phyloP scores from a whole-genome alignment of 1,140 invertebrate genomes.

The Calephelis nemesis region DNA sequence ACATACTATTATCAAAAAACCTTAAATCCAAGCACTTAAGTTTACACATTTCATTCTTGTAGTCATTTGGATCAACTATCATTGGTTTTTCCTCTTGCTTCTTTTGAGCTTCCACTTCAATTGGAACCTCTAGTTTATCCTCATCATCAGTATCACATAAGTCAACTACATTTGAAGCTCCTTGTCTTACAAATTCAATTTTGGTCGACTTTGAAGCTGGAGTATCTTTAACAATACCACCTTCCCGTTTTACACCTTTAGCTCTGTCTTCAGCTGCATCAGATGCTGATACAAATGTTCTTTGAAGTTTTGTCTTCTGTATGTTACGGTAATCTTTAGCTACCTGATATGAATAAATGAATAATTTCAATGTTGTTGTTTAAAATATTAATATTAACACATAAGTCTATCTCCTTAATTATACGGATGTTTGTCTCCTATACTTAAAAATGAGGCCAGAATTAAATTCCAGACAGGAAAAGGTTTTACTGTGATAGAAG shows the following conservation, averaged over 20 bases:
- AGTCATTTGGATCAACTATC: conserved; percentile 36
- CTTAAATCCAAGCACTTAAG: conserved; percentile 50
- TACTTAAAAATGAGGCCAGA: too few species aligned
- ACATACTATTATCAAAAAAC: conserved; percentile 57
- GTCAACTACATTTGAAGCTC: conserved; percentile 13
- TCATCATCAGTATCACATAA: conserved; percentile 18
- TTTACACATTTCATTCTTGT: conserved; percentile 47
- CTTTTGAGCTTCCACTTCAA: conserved; percentile 10
- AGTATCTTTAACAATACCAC: conserved; percentile 59
- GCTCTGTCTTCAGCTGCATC: conserved; percentile 81
- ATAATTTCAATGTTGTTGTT: too few species aligned
- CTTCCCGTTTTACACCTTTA: conserved; percentile 74
- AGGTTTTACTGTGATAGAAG: too few species aligned
- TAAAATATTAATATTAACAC: too few species aligned
- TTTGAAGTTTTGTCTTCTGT: conserved; percentile 80
- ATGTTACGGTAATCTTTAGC: conserved; percentile 79
- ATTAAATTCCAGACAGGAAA: too few species aligned
- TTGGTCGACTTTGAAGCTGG: conserved; percentile 41
- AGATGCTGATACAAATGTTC: conserved; percentile 83
- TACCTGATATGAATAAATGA: conserved; percentile 46
- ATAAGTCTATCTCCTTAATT: too few species aligned
- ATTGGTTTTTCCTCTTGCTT: conserved; percentile 11
- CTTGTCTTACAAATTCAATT: conserved; percentile 57
- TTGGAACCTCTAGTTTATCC: conserved; percentile 23
- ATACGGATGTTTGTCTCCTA: too few species aligned